Base-by-base conservation (phyloP, 2,888 invertebrate species). In the Drosophila peninsularis region DNA sequence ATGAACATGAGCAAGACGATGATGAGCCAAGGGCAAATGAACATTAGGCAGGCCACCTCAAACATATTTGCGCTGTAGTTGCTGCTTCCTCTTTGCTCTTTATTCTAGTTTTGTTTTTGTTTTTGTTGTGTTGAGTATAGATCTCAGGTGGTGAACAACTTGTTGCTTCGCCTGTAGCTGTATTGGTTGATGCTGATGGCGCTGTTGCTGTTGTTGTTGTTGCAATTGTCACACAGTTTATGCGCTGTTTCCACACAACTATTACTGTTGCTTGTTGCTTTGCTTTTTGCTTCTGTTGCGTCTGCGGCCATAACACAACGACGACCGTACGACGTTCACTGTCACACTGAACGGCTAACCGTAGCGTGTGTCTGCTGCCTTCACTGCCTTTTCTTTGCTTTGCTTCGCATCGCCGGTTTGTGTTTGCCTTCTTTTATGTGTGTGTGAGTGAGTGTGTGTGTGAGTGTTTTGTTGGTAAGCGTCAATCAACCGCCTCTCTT, bases 11-110 rank as follows among this genome's bases (percentile, higher is more conserved):
- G 94, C 89, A 95, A 93, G 89, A 95, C 94, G 91, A 95, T 93
- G 91, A 94, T 93, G 90, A 95, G 93, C 95, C 95, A 95, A 90
- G 95, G 95, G 88, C 94, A 94, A 88, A 95, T 93, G 90, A 95
- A 93, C 92, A 94, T 94, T 93, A 95, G 93, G 91, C 95, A 94
- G 91, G 94, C 93, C 21, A 91, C 91, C 79, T 92, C 92, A 62
- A 90, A 82, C 92, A 92, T 92, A 69, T 76, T 88, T 78, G 36
- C 64, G 61, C 32, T 52, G 52, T 24, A 21, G 32, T 65, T 45
- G 53, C 2, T 41, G 17, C 17, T 49, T 44, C 34, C 50, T 37
- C 11, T 45, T 47, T 47, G 30, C 47, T 17, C 47, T 30, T 11
- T 47, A 30, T 30, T 47, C 47, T 45, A 45, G 27, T 14, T 24